Evolutionary conservation across 2,888 invertebrate species (phyloP), one percentile per base, ranked within the genome.

Genomic region (Aleiodes leptofemur): DNA sequence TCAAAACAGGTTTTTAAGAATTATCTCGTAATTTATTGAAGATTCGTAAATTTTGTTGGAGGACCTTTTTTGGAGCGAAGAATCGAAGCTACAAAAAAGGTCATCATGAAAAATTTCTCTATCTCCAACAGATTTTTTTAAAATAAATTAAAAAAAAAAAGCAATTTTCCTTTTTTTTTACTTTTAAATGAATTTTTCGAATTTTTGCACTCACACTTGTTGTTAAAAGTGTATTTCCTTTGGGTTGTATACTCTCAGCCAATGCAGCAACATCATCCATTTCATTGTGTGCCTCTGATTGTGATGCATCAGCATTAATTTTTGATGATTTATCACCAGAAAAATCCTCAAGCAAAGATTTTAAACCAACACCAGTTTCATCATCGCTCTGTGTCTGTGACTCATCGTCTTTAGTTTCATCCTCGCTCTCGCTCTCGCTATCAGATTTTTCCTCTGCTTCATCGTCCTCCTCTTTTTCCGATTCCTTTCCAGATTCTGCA

Each of bases 221-320:
- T 74, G 98, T 97, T 83, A 97, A 96, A 82, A 99, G 91, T 29
- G 99, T 99, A 87, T 97, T 98, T 87, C 99, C 99, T 89, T 97
- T 99, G 3, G 99, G 99, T 90, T 99, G 98, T 88, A 99, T 95
- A 90, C 97, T 96, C 89, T 98, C 96, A 61, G 99, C 99, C 83
- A 98, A 92, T 72, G 96, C 96, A 66, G 98, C 97, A 70, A 97
- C 97, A 90, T 97, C 96, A 89, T 96, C 96, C 86, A 98, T 95
- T 90, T 96, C 92, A 82, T 90, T 93, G 87, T 93, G 93, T 87
- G 93, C 92, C 80, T 92, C 91, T 82, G 92, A 92, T 82, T 91
- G 91, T 76, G 73, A 84, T 72, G 73, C 78, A 76, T 79, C 81
- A 82, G 82, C 77, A 51, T 74, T 68, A 23, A 78, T 79, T 59